Evolutionary conservation across 2,797 vertebrate species (phyloP), one percentile per base, ranked within the genome.

Genomic region (Poeciliopsis turneri): DNA sequence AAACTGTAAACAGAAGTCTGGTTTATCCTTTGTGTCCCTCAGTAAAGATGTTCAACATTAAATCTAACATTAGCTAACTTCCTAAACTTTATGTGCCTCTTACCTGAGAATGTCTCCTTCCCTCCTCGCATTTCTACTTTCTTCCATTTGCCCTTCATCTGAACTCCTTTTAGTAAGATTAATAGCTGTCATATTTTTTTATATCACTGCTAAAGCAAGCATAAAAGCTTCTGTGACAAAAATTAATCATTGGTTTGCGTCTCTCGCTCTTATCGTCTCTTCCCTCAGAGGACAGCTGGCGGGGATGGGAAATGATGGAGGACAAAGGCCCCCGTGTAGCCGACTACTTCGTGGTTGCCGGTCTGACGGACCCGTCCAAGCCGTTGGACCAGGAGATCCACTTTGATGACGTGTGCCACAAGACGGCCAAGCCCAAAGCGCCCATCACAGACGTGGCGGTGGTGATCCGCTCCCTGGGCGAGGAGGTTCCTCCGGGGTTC

Each of bases 271-370:
- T 57, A 30, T 0, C 9, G 2, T 66, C 78, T 77, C 57, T 74
- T 15, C 15, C 25, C 72, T 75, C 68, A 76, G 70, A 79, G 95
- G 84, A 79, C 75, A 89, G 78, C 88, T 2, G 88, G 94, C 73
- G 95, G 96, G 94, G 89, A 97, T 97, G 96, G 96, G 96, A 96
- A 91, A 97, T 92, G 97, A 96, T 97, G 95, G 98, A 98, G 95
- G 97, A 99, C 95, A 97, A 97, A 94, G 97, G 97, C 77, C 96
- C 96, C 83, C 97, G 97, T 91, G 97, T 99, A 86, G 97, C 97
- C 36, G 97, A 99, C 95, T 99, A 99, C 95, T 98, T 99, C 77
- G 98, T 98, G 87, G 96, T 99, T 82, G 97, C 98, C 5, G 98
- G 98, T 81, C 94, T 99, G 84, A 99, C 98, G 0, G 97, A 98